Conservation (phyloP, 2,888 invertebrate genomes). For the Epirrhoe tristata region DNA sequence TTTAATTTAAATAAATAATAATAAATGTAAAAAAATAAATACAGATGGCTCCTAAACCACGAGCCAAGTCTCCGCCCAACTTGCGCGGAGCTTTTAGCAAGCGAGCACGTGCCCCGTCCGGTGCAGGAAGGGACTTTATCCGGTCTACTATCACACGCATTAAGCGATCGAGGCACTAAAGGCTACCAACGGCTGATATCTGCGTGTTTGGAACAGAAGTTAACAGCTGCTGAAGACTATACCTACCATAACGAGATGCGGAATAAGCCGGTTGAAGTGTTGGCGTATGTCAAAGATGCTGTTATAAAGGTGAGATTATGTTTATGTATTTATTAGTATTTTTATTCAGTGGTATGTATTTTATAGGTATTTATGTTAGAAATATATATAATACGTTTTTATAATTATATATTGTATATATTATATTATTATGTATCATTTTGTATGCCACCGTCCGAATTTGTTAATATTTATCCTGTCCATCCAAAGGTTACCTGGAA, state of each 20-base stretch:
- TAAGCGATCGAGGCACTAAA: conserved; percentile 88
- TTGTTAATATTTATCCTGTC: too few relatives aligned
- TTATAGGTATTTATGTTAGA: too few relatives aligned
- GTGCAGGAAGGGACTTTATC: conserved; percentile 94
- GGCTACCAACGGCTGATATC: conserved; percentile 65
- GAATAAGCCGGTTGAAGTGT: conserved; percentile 50
- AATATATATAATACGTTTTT: too few relatives aligned
- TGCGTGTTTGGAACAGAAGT: conserved; percentile 79
- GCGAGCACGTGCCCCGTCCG: conserved; percentile 93
- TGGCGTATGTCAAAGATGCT: conserved; percentile 59
- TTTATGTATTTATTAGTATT: too few relatives aligned
- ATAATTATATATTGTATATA: too few relatives aligned
- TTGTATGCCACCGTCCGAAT: too few relatives aligned
- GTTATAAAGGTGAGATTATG: conserved; percentile 67
- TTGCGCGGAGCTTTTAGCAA: conserved; percentile 92
- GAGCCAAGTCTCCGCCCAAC: conserved; percentile 94
- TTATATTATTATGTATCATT: too few relatives aligned
- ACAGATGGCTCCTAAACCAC: conserved; percentile 91
- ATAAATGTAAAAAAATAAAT: too few relatives aligned
- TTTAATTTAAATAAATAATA: too few relatives aligned
- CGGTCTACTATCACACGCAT: conserved; percentile 92
- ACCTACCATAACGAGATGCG: conserved; percentile 88
- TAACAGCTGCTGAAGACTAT: conserved; percentile 89
- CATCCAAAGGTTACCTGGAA: too few relatives aligned
- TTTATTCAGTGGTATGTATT: too few relatives aligned